Percentiles rank a stretch among this genome's conserved stretches.
Evolutionary conservation across 2,113 vertebrate genomes (phyloP).

Genomic region (Jacana jacana): DNA sequence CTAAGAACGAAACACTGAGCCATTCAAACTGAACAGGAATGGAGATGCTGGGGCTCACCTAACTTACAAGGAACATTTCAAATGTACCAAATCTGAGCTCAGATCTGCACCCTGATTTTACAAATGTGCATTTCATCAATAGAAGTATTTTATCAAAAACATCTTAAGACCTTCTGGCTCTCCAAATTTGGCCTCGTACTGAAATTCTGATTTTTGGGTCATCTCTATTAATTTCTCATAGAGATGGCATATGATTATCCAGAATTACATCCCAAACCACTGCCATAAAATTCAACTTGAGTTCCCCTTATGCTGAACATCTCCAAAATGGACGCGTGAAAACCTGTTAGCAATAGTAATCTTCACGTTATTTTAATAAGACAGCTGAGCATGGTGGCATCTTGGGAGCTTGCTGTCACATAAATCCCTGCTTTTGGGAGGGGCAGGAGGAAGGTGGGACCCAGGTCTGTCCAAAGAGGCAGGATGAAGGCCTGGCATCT

Average conservation of each 20-base stretch:
- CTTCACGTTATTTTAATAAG: neutral
- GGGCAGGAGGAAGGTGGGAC: neutral
- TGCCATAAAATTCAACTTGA: neutral
- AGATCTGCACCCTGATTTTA: neutral
- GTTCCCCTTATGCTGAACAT: neutral
- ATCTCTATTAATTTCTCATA: neutral
- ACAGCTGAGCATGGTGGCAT: neutral
- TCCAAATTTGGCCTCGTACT: neutral
- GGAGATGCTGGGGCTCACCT: neutral
- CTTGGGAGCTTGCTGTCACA: neutral
- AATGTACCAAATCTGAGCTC: neutral
- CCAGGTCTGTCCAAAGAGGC: neutral
- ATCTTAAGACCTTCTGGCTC: neutral
- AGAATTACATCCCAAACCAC: neutral
- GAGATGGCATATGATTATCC: neutral
- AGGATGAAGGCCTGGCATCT: neutral
- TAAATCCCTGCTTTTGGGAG: neutral
- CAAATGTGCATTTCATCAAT: neutral
- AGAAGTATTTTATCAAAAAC: neutral
- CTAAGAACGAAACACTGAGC: neutral
- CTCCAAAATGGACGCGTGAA: neutral
- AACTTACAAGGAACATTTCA: neutral
- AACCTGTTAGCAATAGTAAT: neutral
- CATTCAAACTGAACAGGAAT: neutral
- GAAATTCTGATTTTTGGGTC: neutral